A percentile compares a stretch with the other conserved stretches of the same genome.
Evolutionary conservation across 1,140 invertebrate genomes (phyloP).

Genomic region (Theocolax elegans): DNA sequence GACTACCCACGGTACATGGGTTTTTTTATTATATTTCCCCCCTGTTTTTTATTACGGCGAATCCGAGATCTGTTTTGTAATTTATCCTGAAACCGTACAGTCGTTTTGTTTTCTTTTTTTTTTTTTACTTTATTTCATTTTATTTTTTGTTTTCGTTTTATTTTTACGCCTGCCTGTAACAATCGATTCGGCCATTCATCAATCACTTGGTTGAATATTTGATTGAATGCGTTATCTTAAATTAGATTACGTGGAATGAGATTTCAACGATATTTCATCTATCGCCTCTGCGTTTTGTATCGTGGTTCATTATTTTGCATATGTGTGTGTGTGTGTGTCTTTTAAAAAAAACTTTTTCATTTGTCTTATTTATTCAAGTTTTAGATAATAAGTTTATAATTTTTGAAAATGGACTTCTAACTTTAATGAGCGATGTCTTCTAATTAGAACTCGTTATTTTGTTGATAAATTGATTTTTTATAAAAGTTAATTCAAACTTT

Average conservation of each 20-base stretch:
- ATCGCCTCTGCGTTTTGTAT: not conserved
- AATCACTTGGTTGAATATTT: conserved; percentile 36
- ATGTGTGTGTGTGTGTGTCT: too few relatives aligned
- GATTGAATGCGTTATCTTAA: conserved; percentile 41
- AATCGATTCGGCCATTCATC: conserved; percentile 23
- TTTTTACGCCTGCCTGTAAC: conserved; percentile 11
- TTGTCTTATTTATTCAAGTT: too few relatives aligned
- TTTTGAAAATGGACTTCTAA: too few relatives aligned
- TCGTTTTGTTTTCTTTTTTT: conserved; percentile 4
- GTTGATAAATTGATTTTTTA: too few relatives aligned
- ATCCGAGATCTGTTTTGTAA: conserved; percentile 38
- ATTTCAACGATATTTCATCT: conserved; percentile 35
- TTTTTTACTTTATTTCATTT: not conserved
- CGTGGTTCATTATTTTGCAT: too few relatives aligned
- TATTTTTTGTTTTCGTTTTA: not conserved
- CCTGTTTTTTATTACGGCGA: conserved; percentile 7
- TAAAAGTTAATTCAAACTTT: too few relatives aligned
- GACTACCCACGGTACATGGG: not conserved
- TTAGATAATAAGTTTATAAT: too few relatives aligned
- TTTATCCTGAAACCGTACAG: conserved; percentile 26
- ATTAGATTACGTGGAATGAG: conserved; percentile 40
- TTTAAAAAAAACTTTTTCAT: too few relatives aligned
- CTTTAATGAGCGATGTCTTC: too few relatives aligned
- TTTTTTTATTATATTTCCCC: conserved; percentile 15
- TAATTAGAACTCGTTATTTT: too few relatives aligned